Evolutionary conservation across 1,140 invertebrate genomes (phyloP).

Genomic region (Pseudoatta argentina): DNA sequence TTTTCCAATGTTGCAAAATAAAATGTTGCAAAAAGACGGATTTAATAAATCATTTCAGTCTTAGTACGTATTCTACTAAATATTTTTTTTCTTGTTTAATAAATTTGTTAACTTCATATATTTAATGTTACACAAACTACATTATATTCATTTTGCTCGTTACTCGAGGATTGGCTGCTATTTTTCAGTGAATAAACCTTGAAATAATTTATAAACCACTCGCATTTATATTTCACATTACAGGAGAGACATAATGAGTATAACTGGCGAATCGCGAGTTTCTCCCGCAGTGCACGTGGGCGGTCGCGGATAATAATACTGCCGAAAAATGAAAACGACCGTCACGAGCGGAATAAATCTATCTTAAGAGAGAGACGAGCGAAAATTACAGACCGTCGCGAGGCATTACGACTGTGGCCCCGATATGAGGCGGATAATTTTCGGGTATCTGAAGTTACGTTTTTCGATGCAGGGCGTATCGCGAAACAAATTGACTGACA

Average conservation of each 20-base stretch:
- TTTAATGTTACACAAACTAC: not conserved
- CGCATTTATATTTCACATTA: conserved; percentile 15
- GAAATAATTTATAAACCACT: not conserved
- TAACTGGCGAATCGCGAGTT: conserved; percentile 28
- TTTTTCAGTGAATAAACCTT: not conserved
- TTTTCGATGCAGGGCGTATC: conserved; percentile 18
- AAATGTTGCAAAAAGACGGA: not conserved
- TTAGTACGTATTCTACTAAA: not conserved
- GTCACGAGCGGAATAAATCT: conserved; percentile 56
- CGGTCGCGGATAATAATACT: conserved; percentile 55
- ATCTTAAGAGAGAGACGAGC: conserved; percentile 46
- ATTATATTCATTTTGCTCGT: not conserved
- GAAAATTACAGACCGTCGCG: conserved; percentile 52
- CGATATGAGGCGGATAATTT: conserved; percentile 72
- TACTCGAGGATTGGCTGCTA: not conserved
- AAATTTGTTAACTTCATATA: not conserved
- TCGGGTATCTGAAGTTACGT: conserved; percentile 31
- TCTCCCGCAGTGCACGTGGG: conserved; percentile 43
- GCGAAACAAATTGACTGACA: conserved; percentile 54
- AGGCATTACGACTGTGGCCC: conserved; percentile 57
- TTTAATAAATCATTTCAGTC: not conserved
- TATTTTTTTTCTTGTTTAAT: not conserved
- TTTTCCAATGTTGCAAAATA: not conserved
- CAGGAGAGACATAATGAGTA: not conserved
- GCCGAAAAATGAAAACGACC: conserved; percentile 57